Conservation (phyloP, 2,888 invertebrate genomes). For the Rhingia rostrata region DNA sequence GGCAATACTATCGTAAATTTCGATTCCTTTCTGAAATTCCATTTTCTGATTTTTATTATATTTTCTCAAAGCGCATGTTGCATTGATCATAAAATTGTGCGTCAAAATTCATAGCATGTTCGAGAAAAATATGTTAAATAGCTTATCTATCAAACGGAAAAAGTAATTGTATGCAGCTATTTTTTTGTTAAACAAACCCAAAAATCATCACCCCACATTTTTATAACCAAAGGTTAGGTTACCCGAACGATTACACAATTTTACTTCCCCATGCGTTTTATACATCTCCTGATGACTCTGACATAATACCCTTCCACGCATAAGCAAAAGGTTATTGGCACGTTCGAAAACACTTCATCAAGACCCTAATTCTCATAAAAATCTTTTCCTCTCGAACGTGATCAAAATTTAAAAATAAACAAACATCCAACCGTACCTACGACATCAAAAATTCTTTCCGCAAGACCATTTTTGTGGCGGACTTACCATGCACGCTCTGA, state of each 20-base stretch:
- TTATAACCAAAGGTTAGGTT: slow-evolving; percentile 17
- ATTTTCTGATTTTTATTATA: neutral
- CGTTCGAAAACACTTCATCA: slow-evolving; percentile 63
- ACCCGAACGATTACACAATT: slow-evolving; percentile 53
- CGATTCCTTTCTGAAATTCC: too few species aligned
- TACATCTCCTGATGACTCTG: slow-evolving; percentile 28
- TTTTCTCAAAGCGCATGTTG: neutral
- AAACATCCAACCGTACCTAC: slow-evolving; percentile 10
- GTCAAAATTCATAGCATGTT: slow-evolving; percentile 22
- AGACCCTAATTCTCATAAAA: slow-evolving; percentile 71
- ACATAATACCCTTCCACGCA: slow-evolving; percentile 50
- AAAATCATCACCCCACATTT: slow-evolving; percentile 31
- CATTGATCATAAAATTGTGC: neutral
- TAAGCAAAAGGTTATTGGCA: slow-evolving; percentile 68
- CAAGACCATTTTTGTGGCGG: slow-evolving; percentile 49
- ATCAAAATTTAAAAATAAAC: slow-evolving; percentile 58
- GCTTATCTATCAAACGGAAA: neutral
- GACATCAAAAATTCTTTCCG: slow-evolving; percentile 66
- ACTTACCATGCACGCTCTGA: slow-evolving; percentile 4
- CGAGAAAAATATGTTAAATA: neutral
- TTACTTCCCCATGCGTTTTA: slow-evolving; percentile 39
- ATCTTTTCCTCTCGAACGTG: slow-evolving; percentile 64
- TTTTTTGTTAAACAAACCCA: neutral
- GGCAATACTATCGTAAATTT: too few species aligned
- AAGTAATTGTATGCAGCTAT: neutral